Evolutionary conservation across 2,113 vertebrate species (phyloP), one percentile per base, ranked within the genome.

Genomic region (Takifugu flavidus): DNA sequence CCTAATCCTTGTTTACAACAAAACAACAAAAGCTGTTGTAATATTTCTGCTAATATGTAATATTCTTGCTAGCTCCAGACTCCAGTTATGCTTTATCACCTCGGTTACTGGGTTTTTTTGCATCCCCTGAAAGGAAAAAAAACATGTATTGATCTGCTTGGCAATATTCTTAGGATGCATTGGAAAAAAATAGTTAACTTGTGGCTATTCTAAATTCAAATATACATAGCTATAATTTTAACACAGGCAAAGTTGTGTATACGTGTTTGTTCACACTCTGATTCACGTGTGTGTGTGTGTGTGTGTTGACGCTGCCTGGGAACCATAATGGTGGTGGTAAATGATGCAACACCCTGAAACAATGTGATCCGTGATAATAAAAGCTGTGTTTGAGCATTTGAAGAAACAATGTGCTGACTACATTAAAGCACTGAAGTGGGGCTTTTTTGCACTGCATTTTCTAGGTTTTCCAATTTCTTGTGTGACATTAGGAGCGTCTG

Each of bases 341-440:
- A 65, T 82, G 82, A 87, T 73, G 78, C 59, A 87, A 85, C 49
- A 55, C 29, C 6, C 5, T 70, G 66, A 76, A 83, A 82, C 57
- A 56, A 60, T 59, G n/a, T 13, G 20, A 52, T 56, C 56, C 25
- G 49, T 54, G 25, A 56, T 51, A 43, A 67, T n/a, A 66, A 67
- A 62, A 61, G 69, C 27, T 57, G 55, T 47, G 56, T 51, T 47
- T 52, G 14, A 58, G 34, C 10, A 26, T 51, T 25, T 51, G 49
- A 25, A 26, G 2, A 34, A 34, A 2, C 31, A 34, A 2, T 34
- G 28, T 29, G 28, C 31, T 34, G 31, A 34, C 31, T 3, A 34
- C 31, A 34, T 34, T 2, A 34, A 34, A 34, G 4, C 1, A 34
- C 5, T 34, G 1, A 34, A 34, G 31, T 7, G 5, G 2, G 4